Conservation (phyloP, 2,888 invertebrate species). For the Calliphora vomitoria region DNA sequence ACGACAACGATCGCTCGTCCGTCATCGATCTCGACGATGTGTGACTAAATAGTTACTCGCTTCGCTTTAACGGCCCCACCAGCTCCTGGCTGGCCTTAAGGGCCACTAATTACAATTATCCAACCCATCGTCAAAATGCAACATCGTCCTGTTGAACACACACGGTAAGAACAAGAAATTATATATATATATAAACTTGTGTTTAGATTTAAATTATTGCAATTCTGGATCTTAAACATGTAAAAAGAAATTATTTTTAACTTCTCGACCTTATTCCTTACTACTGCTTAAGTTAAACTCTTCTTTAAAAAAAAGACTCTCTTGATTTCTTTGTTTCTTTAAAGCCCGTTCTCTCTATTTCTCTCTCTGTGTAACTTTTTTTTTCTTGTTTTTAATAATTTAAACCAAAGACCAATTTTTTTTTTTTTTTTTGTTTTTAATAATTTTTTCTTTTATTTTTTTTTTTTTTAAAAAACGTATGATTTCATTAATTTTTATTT, state of each 20-base stretch:
- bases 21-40: conserved; percentile 84
- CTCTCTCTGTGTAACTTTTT: background rate
- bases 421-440: conserved; percentile 59
- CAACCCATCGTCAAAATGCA: conserved; percentile 70
- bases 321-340: background rate
- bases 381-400: conserved; percentile 62
- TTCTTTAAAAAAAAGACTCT: background rate
- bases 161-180: conserved; percentile 15
- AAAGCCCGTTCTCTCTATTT: background rate
- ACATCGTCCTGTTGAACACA: conserved; percentile 65
- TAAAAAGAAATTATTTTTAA: conserved; percentile 31
- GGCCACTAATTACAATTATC: conserved; percentile 54
- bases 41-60: conserved; percentile 80
- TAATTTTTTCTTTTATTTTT: conserved; percentile 41
- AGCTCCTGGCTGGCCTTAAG: conserved; percentile 44
- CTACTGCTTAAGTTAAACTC: too few species aligned
- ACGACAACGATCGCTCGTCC: conserved; percentile 82
- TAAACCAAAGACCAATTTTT: conserved; percentile 71
- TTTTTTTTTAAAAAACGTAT: conserved; percentile 25
- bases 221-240: conserved; percentile 31
- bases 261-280: conserved; percentile 30
- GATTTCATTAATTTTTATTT: conserved; percentile 45
- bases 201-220: conserved; percentile 51
- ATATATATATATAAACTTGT: conserved; percentile 34
- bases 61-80: conserved; percentile 40